Base-by-base conservation (phyloP, 2,888 invertebrate genomes). In the Nesidiocoris tenuis region DNA sequence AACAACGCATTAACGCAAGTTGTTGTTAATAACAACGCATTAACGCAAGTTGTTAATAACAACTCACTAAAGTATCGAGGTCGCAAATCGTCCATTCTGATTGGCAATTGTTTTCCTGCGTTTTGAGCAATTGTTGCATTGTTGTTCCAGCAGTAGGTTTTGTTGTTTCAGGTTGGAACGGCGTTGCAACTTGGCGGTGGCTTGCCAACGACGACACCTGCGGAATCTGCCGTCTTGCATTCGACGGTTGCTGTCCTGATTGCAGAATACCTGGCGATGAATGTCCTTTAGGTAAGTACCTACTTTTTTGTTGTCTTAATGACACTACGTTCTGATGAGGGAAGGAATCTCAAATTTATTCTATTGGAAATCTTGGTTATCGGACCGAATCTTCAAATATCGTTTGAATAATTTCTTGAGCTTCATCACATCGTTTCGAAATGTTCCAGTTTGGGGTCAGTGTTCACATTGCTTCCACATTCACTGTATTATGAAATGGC, bases 401-500 rank as follows among this genome's bases (percentile, higher is more conserved):
- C n/a, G n/a, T n/a, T n/a, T n/a, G n/a, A n/a, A n/a, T n/a, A n/a
- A n/a, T n/a, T n/a, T n/a, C n/a, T n/a, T n/a, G n/a, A n/a, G n/a
- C n/a, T n/a, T n/a, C n/a, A n/a, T n/a, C n/a, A n/a, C n/a, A n/a
- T n/a, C n/a, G n/a, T n/a, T n/a, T n/a, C n/a, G n/a, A n/a, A 39
- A 7, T 57, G 24, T 83, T 84, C 74, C 84, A 88, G 98, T 98
- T 80, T 98, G 97, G 96, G 98, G 99, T 77, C 93, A 94, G 82
- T 99, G 99, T 85, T 95, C 96, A 7, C 99, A 99, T 86, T 98
- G 98, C 86, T 99, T 99, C 85, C 99, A 99, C 85, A 97, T 98
- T 85, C 99, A 99, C 85, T 99, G 99, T 86, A 99, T 99, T 82
- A 95, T 96, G 84, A 98, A 98, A 89, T 99, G 99, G 99, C 88